Evolutionary conservation across 2,113 vertebrate species (phyloP), one percentile per base, ranked within the genome.

Genomic region (Lichenostomus cassidix): DNA sequence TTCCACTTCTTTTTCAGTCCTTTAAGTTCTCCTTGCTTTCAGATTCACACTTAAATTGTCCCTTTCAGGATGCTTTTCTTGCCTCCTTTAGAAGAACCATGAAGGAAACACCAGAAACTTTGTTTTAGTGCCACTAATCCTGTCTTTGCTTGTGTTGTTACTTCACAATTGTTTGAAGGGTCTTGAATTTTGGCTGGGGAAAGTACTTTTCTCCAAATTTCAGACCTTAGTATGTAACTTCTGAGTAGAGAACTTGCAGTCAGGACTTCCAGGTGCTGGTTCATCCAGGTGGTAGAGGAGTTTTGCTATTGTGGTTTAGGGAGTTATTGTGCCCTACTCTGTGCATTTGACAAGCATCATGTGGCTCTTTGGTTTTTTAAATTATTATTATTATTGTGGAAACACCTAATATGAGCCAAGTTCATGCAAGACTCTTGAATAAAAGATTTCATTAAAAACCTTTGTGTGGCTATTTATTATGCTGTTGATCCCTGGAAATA

Each of bases 401-500:
- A 90, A 71, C 37, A 83, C 53, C 52, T 81, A 78, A 87, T 79
- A 89, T 52, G 7, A 95, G 46, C 41, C 62, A 89, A 92, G 82
- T 46, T 94, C 73, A 49, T 52, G 69, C 44, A 49, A 74, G 79
- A 78, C 47, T 81, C 76, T 83, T 94, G 88, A 95, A 93, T 86
- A 96, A 88, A 94, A 93, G 80, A 90, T 96, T 93, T 96, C 88
- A 94, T 92, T 95, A 94, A 90, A 90, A 96, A 85, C 31, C 76
- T 93, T 81, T 90, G 64, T 90, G 59, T 88, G 68, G 79, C 86
- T 95, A 93, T 95, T 95, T 95, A 86, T 92, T 81, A 81, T 92
- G 60, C 83, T 83, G 79, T 92, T 95, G 92, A 85, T 94, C 64
- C 75, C 75, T 80, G 77, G 64, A 96, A 96, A 88, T 83, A 75